Conservation (phyloP, 2,797 vertebrate species). For the Antennarius maculatus region DNA sequence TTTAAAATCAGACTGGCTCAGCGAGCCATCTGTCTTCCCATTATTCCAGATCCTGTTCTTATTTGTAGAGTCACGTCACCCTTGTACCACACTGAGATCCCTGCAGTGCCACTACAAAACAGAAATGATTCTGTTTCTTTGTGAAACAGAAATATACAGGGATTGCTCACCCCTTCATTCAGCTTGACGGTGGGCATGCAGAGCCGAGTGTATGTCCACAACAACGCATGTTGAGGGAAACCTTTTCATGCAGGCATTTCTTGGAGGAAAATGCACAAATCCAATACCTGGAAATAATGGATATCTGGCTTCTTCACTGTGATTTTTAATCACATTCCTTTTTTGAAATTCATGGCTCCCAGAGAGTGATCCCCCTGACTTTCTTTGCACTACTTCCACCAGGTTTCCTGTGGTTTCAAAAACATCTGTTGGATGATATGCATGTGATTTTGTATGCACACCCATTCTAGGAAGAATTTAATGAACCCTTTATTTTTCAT, state of each 20-base stretch:
- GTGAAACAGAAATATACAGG: conserved; percentile 32
- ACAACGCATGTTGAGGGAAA: conserved; percentile 32
- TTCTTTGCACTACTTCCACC: not conserved
- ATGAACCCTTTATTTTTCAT: not conserved
- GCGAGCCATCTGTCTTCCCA: conserved; percentile 47
- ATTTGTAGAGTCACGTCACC: conserved; percentile 58
- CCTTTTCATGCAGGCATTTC: not conserved
- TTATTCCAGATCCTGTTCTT: conserved; percentile 51
- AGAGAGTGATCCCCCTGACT: not conserved
- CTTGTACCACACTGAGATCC: conserved; percentile 44
- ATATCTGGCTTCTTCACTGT: too few species aligned
- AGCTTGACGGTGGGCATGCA: conserved; percentile 44
- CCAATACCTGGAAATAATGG: not conserved
- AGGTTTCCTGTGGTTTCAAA: not conserved
- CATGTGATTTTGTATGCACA: not conserved
- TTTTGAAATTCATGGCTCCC: too few species aligned
- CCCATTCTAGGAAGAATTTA: not conserved
- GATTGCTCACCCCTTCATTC: conserved; percentile 42
- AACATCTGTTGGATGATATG: not conserved
- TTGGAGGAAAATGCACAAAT: not conserved
- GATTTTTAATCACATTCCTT: too few species aligned
- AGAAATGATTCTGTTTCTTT: conserved; percentile 51
- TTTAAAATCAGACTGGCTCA: conserved; percentile 33
- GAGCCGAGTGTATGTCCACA: conserved; percentile 32
- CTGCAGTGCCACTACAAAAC: conserved; percentile 39